A percentile compares a stretch with the other conserved stretches of the same genome.
These are phyloP conservation scores for Nymphalis polychloros DNA, from an alignment of 2,888 invertebrate genomes.

Conservation along the genomic window DNA sequence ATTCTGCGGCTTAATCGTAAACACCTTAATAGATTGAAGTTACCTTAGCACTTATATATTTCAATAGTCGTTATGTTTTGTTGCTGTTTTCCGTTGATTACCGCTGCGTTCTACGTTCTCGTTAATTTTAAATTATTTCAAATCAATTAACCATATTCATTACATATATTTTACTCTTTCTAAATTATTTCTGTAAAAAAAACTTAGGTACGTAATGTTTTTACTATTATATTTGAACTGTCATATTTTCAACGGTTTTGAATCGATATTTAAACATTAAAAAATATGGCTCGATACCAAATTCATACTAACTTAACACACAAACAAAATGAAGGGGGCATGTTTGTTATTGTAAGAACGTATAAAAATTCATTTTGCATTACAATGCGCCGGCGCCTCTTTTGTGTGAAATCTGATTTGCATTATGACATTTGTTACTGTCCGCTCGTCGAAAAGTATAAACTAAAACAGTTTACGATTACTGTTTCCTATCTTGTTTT, in stretches of 20 bases:
- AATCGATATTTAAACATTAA: background rate
- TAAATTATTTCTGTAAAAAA: background rate
- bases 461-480: conserved; percentile 3
- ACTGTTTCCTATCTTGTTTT: background rate
- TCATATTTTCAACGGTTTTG: background rate
- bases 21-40: no score
- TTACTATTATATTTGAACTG: no score
- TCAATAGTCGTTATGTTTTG: no score
- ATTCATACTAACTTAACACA: conserved; percentile 41
- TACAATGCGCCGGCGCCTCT: conserved; percentile 59
- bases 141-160: no score
- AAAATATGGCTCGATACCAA: background rate
- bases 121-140: no score
- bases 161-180: background rate
- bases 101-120: no score
- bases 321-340: conserved; percentile 45
- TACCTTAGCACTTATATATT: no score
- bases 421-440: conserved; percentile 53
- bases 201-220: no score
- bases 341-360: conserved; percentile 53
- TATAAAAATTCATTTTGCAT: conserved; percentile 52
- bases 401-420: conserved; percentile 55
- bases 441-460: conserved; percentile 29
- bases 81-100: no score
- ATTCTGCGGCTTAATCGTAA: no score